Evolutionary conservation across 2,797 vertebrate species (phyloP).

Genomic region (Coreius guichenoti): DNA sequence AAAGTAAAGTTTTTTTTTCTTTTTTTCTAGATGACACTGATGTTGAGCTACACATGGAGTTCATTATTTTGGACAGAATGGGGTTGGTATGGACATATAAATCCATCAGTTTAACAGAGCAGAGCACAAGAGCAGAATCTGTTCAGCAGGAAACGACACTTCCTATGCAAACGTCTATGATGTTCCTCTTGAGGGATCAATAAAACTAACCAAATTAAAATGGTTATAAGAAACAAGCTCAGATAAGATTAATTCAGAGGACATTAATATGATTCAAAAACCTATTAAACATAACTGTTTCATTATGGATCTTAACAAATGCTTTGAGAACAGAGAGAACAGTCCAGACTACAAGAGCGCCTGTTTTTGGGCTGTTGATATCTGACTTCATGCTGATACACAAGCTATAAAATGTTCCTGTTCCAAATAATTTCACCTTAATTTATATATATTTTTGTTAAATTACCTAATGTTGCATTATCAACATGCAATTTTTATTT

Average conservation of each 20-base stretch:
- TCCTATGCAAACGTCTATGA: background rate
- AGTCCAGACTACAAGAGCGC: background rate
- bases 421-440: background rate
- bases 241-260: conserved; percentile 55
- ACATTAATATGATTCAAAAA: background rate
- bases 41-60: conserved; percentile 59
- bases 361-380: background rate
- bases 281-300: background rate
- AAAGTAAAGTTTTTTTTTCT: no score
- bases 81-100: conserved; percentile 14
- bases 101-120: conserved; percentile 48
- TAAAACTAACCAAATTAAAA: conserved; percentile 62
- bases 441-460: background rate
- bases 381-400: no score
- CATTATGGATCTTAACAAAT: background rate
- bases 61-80: conserved; percentile 63
- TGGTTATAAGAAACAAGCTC: conserved; percentile 43
- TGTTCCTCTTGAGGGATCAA: conserved; percentile 43
- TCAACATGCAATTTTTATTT: background rate
- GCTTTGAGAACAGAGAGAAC: background rate
- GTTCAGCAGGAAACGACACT: conserved; percentile 2
- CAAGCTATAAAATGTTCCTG: background rate
- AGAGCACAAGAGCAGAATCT: background rate
- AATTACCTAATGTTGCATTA: background rate
- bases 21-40: conserved; percentile 42